Conservation (phyloP, 2,113 vertebrate species). For the Aphyosemion australe region DNA sequence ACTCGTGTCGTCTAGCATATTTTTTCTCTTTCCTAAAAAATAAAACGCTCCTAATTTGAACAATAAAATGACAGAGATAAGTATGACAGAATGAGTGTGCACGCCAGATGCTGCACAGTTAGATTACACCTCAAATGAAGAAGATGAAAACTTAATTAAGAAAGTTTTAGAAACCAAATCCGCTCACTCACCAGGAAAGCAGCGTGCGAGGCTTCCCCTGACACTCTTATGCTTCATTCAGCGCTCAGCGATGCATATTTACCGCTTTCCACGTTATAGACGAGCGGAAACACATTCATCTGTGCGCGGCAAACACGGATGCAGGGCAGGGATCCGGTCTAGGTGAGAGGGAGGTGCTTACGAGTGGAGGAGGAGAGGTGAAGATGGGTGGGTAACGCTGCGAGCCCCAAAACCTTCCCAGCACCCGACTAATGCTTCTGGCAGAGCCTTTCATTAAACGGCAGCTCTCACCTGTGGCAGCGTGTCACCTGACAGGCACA, state of each 20-base stretch:
- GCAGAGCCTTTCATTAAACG: no score
- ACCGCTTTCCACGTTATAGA: conserved; percentile 14
- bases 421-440: conserved; percentile 2
- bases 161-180: neutral
- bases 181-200: conserved; percentile 4
- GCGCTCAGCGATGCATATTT: conserved; percentile 5
- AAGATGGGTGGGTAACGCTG: neutral
- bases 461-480: conserved; percentile 26
- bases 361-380: conserved; percentile 11
- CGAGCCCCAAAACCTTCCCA: conserved; percentile 1
- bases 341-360: conserved; percentile 2
- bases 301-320: conserved; percentile 10
- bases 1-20: conserved; percentile 1
- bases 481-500: conserved; percentile 17
- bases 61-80: neutral
- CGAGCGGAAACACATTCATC: neutral
- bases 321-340: conserved; percentile 7
- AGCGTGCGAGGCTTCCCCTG: neutral
- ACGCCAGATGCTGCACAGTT: conserved; percentile 15
- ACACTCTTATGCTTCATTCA: conserved; percentile 11
- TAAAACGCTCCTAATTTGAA: conserved; percentile 5
- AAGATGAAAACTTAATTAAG: conserved; percentile 2
- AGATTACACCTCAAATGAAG: neutral
- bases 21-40: neutral
- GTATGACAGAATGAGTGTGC: neutral